A percentile compares a stretch with the other conserved stretches of the same genome.
Evolutionary conservation across 2,113 vertebrate species (phyloP).

Genomic region (Seriola aureovittata): DNA sequence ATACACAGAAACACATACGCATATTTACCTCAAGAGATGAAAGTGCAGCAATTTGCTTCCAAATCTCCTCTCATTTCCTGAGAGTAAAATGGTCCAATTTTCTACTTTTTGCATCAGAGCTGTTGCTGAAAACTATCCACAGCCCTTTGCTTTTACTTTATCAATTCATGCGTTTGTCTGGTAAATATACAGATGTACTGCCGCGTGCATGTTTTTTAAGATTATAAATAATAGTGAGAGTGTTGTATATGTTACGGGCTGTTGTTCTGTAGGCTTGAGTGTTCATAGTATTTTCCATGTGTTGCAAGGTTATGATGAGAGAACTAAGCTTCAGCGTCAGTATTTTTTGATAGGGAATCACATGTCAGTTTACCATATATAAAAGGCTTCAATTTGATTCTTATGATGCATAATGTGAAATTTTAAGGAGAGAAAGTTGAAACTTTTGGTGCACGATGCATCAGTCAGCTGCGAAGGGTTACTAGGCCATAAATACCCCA

Average conservation of each 20-base stretch:
- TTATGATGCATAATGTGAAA: too few relatives aligned
- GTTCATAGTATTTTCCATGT: neutral
- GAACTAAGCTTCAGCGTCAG: neutral
- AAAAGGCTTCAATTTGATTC: too few relatives aligned
- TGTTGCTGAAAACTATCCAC: conserved; percentile 32
- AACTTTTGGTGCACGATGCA: too few relatives aligned
- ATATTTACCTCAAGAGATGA: conserved; percentile 52
- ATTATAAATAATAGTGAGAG: neutral
- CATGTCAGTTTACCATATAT: too few relatives aligned
- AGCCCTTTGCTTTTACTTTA: neutral
- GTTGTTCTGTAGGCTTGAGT: neutral
- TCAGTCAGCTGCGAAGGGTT: neutral
- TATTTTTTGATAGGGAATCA: neutral
- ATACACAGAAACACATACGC: conserved; percentile 5
- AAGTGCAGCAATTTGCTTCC: conserved; percentile 62
- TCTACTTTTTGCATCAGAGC: conserved; percentile 46
- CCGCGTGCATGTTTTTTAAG: neutral
- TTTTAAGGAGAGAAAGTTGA: too few relatives aligned
- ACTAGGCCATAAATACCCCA: neutral
- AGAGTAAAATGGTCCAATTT: conserved; percentile 64
- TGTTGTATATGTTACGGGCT: conserved; percentile 7
- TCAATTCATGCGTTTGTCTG: conserved; percentile 23
- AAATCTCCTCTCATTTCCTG: conserved; percentile 42
- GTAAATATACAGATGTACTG: neutral
- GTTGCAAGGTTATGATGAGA: neutral